phyloP scores from a whole-genome alignment of 1,140 invertebrate species.

The Eriosoma lanigerum region DNA sequence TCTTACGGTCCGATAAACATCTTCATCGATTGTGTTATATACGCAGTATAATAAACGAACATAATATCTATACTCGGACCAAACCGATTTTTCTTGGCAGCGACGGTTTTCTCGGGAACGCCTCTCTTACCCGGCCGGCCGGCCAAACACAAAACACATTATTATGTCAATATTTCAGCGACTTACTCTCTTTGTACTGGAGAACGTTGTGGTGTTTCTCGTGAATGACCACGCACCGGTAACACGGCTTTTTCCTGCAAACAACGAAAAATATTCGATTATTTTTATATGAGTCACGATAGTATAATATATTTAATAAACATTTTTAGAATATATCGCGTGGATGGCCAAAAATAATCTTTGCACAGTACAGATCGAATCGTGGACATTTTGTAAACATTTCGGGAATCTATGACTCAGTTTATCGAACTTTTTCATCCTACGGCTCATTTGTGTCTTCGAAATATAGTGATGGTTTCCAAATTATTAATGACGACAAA shows the following conservation, averaged over 20 bases:
- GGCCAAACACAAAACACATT: background rate
- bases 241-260: conserved; percentile 62
- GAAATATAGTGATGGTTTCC: no score
- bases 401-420: no score
- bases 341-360: no score
- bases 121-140: background rate
- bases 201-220: conserved; percentile 67
- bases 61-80: no score
- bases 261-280: conserved; percentile 53
- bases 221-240: conserved; percentile 66
- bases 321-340: no score
- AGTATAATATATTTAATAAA: no score
- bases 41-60: background rate
- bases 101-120: background rate
- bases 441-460: no score
- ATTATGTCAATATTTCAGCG: conserved; percentile 27
- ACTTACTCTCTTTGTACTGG: conserved; percentile 71
- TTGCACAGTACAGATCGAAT: no score
- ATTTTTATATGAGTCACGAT: no score
- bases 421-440: no score
- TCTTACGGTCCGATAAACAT: conserved; percentile 43
- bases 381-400: no score
- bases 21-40: conserved; percentile 27
- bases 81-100: conserved; percentile 39
- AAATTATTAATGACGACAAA: no score